A percentile compares a stretch with the other conserved stretches of the same genome.
phyloP scores from a whole-genome alignment of 1,140 invertebrate genomes.

The Sycobia sp. region DNA sequence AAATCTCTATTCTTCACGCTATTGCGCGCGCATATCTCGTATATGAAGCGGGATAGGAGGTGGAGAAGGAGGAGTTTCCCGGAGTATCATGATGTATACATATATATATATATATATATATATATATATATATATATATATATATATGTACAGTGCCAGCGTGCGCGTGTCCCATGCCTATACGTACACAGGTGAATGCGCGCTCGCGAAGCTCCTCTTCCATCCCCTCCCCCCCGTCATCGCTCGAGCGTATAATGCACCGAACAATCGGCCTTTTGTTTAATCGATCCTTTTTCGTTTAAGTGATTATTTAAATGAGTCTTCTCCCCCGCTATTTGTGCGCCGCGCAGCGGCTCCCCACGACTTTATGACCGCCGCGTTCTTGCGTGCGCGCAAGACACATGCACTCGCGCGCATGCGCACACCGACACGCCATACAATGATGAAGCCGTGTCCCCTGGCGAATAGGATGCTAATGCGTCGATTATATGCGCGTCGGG shows the following conservation, averaged over 20 bases:
- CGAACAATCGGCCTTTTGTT: constrained; percentile 32
- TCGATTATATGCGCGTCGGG: too few species aligned
- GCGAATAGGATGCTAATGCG: too few species aligned
- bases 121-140: too few species aligned
- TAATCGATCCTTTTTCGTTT: constrained; percentile 27
- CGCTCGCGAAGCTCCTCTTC: too few species aligned
- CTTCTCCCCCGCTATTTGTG: neutral
- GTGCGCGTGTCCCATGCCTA: too few species aligned
- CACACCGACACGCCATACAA: neutral
- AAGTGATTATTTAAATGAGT: constrained; percentile 28
- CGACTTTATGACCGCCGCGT: neutral
- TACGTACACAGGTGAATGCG: too few species aligned
- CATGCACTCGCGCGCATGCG: constrained; percentile 18
- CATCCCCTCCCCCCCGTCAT: too few species aligned
- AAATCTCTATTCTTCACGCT: too few species aligned
- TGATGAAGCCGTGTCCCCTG: too few species aligned
- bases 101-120: too few species aligned
- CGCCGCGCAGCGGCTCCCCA: constrained; percentile 11
- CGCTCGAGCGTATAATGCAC: neutral
- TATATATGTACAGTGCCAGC: constrained; percentile 11
- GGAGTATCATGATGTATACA: too few species aligned
- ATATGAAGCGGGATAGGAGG: constrained; percentile 17
- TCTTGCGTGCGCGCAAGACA: constrained; percentile 6
- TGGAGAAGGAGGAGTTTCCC: neutral
- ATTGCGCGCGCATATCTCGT: too few species aligned